Percentiles rank a stretch among this genome's conserved stretches.
These are phyloP conservation scores for Monopis laevigella DNA, from an alignment of 2,888 invertebrate species.

Conservation along the genomic window DNA sequence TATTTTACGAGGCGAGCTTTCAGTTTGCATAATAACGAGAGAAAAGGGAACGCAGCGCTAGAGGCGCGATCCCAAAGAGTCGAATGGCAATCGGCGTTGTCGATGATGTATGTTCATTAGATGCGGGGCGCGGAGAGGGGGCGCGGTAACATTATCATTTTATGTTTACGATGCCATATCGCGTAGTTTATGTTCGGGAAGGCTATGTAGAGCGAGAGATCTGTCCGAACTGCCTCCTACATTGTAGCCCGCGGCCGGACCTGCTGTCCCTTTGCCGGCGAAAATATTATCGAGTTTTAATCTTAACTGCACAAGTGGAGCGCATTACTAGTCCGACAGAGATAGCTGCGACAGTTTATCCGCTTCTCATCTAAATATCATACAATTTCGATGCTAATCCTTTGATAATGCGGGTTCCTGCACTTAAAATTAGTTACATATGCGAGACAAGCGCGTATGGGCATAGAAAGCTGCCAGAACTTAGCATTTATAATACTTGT, in stretches of 20 bases:
- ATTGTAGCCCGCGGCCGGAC: conserved; percentile 7
- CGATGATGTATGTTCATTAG: conserved; percentile 12
- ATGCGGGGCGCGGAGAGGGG: conserved; percentile 6
- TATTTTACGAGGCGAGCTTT: conserved; percentile 30
- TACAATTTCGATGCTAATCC: conserved; percentile 13
- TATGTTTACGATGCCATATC: conserved; percentile 26
- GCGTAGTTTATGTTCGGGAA: conserved; percentile 6
- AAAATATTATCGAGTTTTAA: conserved; percentile 10
- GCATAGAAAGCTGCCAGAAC: too few species aligned
- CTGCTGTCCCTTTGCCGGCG: conserved; percentile 10
- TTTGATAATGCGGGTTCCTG: conserved; percentile 6
- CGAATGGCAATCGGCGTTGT: conserved; percentile 8
- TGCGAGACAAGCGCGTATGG: too few species aligned
- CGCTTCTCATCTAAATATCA: conserved; percentile 11
- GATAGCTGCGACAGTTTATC: conserved; percentile 11
- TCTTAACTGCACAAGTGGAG: conserved; percentile 13
- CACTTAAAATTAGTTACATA: conserved; percentile 5
- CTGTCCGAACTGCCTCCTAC: neutral
- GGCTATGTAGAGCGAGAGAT: conserved; percentile 8
- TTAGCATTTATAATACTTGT: too few species aligned
- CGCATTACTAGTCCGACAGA: conserved; percentile 1
- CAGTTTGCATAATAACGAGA: conserved; percentile 24
- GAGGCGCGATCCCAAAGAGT: conserved; percentile 10
- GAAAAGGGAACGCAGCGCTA: conserved; percentile 9
- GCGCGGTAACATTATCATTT: conserved; percentile 24